Conservation (phyloP, 2,113 vertebrate species). For the Elachura formosa region DNA sequence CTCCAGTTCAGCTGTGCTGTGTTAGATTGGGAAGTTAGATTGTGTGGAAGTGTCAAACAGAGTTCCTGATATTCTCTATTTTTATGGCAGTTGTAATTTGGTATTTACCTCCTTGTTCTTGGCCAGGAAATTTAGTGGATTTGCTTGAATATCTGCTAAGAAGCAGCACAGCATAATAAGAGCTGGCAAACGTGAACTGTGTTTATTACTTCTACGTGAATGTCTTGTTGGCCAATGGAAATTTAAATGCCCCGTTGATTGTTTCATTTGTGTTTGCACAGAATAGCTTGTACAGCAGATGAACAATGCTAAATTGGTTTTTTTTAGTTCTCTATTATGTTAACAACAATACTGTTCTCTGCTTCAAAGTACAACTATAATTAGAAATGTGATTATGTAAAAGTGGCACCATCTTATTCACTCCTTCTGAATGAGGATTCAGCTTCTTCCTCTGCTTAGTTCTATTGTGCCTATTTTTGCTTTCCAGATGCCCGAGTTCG, state of each 20-base stretch:
- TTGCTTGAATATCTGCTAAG: not conserved
- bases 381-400: slow-evolving; percentile 32
- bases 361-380: slow-evolving; percentile 22
- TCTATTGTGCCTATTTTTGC: not conserved
- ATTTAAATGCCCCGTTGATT: slow-evolving; percentile 28
- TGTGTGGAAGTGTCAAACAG: not conserved
- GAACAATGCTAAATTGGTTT: not conserved
- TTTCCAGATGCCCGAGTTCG: not conserved
- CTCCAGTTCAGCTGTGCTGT: not conserved
- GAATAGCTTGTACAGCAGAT: slow-evolving; percentile 22
- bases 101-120: not conserved
- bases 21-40: not conserved
- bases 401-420: slow-evolving; percentile 35
- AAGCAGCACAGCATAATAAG: not conserved
- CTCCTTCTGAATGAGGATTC: not conserved
- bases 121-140: not conserved
- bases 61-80: not conserved
- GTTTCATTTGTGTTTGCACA: slow-evolving; percentile 25
- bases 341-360: slow-evolving; percentile 19
- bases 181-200: not conserved
- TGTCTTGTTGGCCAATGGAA: slow-evolving; percentile 7
- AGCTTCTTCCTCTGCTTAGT: not conserved
- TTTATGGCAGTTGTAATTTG: not conserved
- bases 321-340: slow-evolving; percentile 19
- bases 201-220: slow-evolving; percentile 4